These are phyloP conservation scores for Capitulum mitella DNA, from an alignment of 2,888 invertebrate species.

Conservation along the genomic window DNA sequence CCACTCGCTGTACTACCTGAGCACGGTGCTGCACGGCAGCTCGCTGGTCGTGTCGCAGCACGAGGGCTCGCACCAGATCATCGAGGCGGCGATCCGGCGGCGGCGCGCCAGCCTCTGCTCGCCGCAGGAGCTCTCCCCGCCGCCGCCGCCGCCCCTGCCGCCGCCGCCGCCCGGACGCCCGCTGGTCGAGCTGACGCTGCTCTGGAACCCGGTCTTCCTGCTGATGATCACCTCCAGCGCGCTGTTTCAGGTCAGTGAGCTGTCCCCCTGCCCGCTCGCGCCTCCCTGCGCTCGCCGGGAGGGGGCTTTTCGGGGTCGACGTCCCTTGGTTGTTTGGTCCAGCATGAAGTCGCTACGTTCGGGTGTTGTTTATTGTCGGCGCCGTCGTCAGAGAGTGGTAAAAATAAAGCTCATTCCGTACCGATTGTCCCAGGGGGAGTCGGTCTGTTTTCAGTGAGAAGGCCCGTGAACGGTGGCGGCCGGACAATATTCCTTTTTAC, in stretches of 20 bases:
- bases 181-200: constrained; percentile 14
- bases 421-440: too few species aligned
- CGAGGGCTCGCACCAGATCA: constrained; percentile 43
- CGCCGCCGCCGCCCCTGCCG: neutral
- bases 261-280: too few species aligned
- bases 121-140: neutral
- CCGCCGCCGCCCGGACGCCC: neutral
- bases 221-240: constrained; percentile 42
- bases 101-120: neutral
- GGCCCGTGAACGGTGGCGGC: too few species aligned
- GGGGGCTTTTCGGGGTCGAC: too few species aligned
- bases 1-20: constrained; percentile 74
- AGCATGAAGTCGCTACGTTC: too few species aligned
- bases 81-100: constrained; percentile 2
- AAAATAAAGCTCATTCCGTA: too few species aligned
- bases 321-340: too few species aligned
- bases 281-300: too few species aligned
- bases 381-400: too few species aligned
- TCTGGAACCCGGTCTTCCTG: constrained; percentile 55
- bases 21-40: constrained; percentile 77
- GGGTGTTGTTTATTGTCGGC: too few species aligned
- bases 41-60: constrained; percentile 64
- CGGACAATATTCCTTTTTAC: too few species aligned
- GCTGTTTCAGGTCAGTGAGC: constrained; percentile 31
- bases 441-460: too few species aligned